phyloP scores from a whole-genome alignment of 2,888 invertebrate species.

The Helleia helle region DNA sequence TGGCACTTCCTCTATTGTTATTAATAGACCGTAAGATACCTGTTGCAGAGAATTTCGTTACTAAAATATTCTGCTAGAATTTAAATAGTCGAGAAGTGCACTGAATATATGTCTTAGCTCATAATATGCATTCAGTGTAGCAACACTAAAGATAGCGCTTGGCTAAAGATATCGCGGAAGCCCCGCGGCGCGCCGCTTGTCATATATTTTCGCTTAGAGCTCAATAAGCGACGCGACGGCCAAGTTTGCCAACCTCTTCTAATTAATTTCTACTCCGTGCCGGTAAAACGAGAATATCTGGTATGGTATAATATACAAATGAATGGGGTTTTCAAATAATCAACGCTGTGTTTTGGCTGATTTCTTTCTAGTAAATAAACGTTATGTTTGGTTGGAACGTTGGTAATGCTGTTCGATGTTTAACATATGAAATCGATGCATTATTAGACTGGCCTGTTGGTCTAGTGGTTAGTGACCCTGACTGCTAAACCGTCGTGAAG shows the following conservation, averaged over 20 bases:
- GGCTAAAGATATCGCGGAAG: slow-evolving; percentile 14
- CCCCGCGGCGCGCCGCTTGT: slow-evolving; percentile 35
- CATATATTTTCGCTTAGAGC: slow-evolving; percentile 61
- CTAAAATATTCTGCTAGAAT: neutral
- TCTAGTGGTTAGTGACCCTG: no score
- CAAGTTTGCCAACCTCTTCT: slow-evolving; percentile 66
- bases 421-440: no score
- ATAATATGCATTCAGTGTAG: slow-evolving; percentile 7
- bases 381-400: no score
- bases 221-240: slow-evolving; percentile 56
- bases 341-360: no score
- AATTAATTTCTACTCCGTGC: slow-evolving; percentile 67
- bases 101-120: slow-evolving; percentile 9
- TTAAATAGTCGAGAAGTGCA: neutral
- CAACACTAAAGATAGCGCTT: slow-evolving; percentile 6
- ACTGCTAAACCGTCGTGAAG: no score
- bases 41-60: neutral
- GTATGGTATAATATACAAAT: slow-evolving; percentile 26
- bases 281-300: slow-evolving; percentile 41
- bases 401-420: no score
- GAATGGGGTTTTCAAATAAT: no score
- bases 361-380: no score
- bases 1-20: no score
- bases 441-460: no score
- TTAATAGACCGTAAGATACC: no score